Conservation (phyloP, 2,113 vertebrate species). For the Tragelaphus buxtoni region DNA sequence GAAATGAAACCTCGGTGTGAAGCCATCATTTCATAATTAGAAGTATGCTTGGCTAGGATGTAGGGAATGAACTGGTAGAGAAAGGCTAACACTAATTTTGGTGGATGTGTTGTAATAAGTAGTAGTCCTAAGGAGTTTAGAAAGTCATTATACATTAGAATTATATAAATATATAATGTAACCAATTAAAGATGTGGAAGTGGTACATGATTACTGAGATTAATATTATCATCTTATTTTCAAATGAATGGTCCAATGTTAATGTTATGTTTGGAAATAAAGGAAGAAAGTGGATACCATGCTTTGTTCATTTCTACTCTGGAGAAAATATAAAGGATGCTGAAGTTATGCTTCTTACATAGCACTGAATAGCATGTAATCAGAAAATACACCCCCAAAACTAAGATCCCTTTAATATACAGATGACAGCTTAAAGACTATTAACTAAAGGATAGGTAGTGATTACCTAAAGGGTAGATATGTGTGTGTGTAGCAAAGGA, state of each 20-base stretch:
- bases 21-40: not conserved
- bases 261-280: not conserved
- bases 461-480: not conserved
- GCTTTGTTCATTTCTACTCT: not conserved
- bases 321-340: not conserved
- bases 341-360: not conserved
- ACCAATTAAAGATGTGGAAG: not conserved
- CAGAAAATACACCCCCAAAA: not conserved
- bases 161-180: not conserved
- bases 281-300: not conserved
- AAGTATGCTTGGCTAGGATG: not conserved
- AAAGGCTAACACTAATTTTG: not conserved
- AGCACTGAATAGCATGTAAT: not conserved
- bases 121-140: not conserved
- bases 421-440: not conserved
- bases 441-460: not conserved
- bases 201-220: not conserved
- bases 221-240: not conserved
- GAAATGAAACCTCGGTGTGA: slow-evolving; percentile 11
- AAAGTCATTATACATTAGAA: not conserved
- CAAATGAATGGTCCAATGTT: not conserved
- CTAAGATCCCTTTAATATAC: not conserved
- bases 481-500: not conserved
- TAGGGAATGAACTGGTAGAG: not conserved
- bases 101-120: not conserved